Evolutionary conservation across 2,888 invertebrate species (phyloP), one percentile per base, ranked within the genome.

Genomic region (Tortricodes alternella): DNA sequence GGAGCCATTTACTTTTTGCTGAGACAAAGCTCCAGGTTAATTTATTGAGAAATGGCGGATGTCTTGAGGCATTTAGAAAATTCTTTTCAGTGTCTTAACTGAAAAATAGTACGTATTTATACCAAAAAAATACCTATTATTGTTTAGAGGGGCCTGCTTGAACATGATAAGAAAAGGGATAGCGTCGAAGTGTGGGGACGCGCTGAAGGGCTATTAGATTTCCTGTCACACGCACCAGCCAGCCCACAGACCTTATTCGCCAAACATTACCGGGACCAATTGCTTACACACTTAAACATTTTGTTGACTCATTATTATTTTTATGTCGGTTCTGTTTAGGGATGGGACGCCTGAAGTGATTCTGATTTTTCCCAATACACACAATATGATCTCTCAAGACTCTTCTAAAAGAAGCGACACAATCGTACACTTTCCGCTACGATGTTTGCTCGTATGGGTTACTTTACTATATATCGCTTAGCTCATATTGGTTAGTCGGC

Each of bases 141-240:
- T 7, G 11, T 44, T 29, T 29, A 11, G 3, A 27, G 11, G 27
- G n/a, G n/a, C n/a, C n/a, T n/a, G n/a, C n/a, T n/a, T n/a, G 23
- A 21, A 16, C 11, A 23, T 8, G 13, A 19, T 35, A 35, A 27
- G 67, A 71, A 76, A 78, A 76, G 75, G 71, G 78, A 72, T 72
- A 70, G 72, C 66, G 68, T 67, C n/a, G 61, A 65, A 68, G 72
- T 74, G 80, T 76, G 74, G 72, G 73, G 71, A 73, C 80, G 27
- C 78, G 78, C 80, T 80, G 74, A 73, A 73, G 80, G 80, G 84
- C 80, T 85, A 83, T 86, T 85, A 85, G 83, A 83, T 84, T 85
- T 85, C 85, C 79, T 79, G 86, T 86, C 86, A 86, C 83, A 83
- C 76, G 75, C 85, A 83, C 74, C 68, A 71, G 60, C 63, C 58